Evolutionary conservation across 2,797 vertebrate species (phyloP).

Genomic region (Helicolenus hilgendorfi): DNA sequence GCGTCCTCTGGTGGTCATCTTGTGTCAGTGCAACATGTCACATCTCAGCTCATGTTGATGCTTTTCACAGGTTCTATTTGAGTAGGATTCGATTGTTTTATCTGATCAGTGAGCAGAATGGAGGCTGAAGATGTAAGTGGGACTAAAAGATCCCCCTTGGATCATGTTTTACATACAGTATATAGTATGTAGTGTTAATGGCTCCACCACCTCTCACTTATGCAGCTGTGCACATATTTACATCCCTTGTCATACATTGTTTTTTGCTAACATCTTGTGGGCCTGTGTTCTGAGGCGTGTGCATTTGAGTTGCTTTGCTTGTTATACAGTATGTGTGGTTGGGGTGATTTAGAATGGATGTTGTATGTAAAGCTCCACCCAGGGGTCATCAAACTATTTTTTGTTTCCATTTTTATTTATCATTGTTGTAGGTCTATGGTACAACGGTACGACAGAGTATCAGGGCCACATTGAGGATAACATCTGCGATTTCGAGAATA

Average conservation of each 20-base stretch:
- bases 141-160: neutral
- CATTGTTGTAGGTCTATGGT: too few species aligned
- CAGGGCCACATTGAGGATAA: too few species aligned
- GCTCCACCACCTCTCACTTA: neutral
- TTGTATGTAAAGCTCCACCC: neutral
- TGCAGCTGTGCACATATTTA: neutral
- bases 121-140: neutral
- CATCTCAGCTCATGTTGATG: neutral
- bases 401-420: too few species aligned
- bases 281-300: neutral
- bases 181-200: neutral
- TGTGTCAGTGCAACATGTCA: conserved; percentile 40
- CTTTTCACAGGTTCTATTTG: neutral
- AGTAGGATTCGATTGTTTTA: neutral
- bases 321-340: neutral
- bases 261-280: neutral
- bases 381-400: too few species aligned
- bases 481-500: too few species aligned
- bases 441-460: too few species aligned
- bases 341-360: neutral
- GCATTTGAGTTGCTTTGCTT: neutral
- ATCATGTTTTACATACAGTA: neutral
- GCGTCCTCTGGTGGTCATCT: conserved; percentile 67
- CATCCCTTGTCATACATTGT: neutral
- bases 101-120: neutral